Conservation (phyloP, 2,888 invertebrate genomes). For the Hemaris fuciformis region DNA sequence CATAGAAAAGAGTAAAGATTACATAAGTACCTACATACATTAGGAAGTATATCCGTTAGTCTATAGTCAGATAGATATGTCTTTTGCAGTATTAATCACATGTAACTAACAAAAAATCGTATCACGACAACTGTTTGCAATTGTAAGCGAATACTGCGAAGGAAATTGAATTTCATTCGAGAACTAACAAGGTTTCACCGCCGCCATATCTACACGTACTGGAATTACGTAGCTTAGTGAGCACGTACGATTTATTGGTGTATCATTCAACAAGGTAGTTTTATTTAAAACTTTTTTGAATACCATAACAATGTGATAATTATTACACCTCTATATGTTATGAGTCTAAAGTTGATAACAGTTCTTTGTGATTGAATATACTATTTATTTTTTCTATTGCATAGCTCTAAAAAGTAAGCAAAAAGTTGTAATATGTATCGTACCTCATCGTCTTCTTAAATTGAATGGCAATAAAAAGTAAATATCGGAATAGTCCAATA, state of each 20-base stretch:
- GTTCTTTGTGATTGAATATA: too few species aligned
- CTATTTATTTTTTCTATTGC: too few species aligned
- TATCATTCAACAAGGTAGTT: neutral
- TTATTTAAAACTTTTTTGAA: neutral
- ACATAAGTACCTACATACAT: too few species aligned
- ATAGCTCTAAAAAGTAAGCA: too few species aligned
- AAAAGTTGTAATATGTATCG: too few species aligned
- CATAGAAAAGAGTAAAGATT: too few species aligned
- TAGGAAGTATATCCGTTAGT: neutral
- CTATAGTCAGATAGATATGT: neutral
- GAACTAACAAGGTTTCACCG: constrained; percentile 47
- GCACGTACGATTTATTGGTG: neutral
- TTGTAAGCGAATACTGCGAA: constrained; percentile 21
- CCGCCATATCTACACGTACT: constrained; percentile 24
- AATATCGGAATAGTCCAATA: too few species aligned
- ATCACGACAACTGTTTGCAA: neutral
- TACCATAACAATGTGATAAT: too few species aligned
- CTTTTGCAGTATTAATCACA: neutral
- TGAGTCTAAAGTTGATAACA: too few species aligned
- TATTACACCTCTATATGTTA: too few species aligned
- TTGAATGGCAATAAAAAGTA: too few species aligned
- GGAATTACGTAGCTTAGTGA: constrained; percentile 19
- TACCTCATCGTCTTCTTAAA: too few species aligned
- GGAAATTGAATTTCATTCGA: constrained; percentile 49
- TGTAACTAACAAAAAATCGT: neutral